phyloP scores from a whole-genome alignment of 2,888 invertebrate genomes.

The Zele albiditarsus region DNA sequence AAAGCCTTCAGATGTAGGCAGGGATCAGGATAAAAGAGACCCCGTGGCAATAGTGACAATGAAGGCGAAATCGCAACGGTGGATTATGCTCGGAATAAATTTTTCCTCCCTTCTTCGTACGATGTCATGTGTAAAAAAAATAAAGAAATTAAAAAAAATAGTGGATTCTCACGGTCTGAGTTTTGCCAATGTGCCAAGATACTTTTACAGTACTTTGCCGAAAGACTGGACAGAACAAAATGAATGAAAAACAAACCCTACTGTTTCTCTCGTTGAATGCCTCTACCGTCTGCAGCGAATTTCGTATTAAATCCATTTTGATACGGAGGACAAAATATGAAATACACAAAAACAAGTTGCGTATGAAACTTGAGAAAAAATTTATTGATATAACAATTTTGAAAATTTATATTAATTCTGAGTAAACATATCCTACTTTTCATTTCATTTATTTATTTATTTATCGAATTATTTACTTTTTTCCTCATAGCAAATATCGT shows the following conservation, averaged over 20 bases:
- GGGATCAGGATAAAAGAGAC: neutral
- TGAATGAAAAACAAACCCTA: neutral
- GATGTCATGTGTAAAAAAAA: neutral
- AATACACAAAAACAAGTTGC: no score
- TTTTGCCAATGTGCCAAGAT: constrained; percentile 21
- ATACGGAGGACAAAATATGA: no score
- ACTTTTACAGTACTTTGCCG: neutral
- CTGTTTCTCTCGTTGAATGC: neutral
- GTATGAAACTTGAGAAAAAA: no score
- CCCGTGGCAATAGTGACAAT: neutral
- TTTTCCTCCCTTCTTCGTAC: neutral
- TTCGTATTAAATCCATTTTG: neutral
- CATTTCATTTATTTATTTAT: no score
- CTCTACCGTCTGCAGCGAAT: neutral
- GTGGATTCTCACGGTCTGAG: neutral
- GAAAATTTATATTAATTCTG: no score
- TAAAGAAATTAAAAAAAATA: constrained; percentile 8
- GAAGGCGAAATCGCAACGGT: neutral
- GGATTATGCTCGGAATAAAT: neutral
- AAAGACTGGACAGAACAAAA: neutral
- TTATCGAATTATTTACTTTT: no score
- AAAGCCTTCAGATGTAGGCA: constrained; percentile 5
- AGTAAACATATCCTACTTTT: no score
- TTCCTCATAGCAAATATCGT: no score
- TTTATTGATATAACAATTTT: no score